phyloP scores from a whole-genome alignment of 2,113 vertebrate genomes.

The Kobus ellipsiprymnus region DNA sequence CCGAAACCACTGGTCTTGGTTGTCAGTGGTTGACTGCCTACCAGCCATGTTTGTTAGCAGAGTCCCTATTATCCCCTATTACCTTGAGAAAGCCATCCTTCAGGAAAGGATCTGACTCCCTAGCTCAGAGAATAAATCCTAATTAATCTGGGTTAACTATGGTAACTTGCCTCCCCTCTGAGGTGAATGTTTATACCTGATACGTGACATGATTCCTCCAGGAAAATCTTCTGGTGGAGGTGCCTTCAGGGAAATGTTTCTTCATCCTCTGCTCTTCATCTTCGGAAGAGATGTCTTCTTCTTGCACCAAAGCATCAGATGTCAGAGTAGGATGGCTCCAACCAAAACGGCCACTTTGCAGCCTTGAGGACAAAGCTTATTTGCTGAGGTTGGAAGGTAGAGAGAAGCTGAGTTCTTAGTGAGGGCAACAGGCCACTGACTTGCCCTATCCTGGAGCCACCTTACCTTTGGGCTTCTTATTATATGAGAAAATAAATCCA shows the following conservation, averaged over 20 bases:
- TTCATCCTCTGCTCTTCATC: background rate
- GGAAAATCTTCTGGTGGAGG: background rate
- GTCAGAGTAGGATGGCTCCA: background rate
- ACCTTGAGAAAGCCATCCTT: background rate
- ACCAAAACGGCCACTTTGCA: background rate
- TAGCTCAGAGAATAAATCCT: background rate
- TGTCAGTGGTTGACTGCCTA: background rate
- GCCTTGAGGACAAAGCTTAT: background rate
- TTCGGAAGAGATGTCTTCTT: background rate
- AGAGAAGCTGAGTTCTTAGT: background rate
- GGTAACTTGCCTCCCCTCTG: background rate
- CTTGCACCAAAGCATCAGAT: background rate
- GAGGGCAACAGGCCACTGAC: background rate
- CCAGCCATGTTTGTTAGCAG: background rate
- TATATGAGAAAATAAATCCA: conserved; percentile 3
- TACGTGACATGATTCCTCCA: background rate
- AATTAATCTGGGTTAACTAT: background rate
- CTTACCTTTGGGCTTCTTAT: background rate
- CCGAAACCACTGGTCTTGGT: background rate
- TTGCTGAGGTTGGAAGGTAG: background rate
- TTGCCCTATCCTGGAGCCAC: background rate
- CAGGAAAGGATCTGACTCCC: background rate
- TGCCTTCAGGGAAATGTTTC: background rate
- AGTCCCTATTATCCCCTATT: background rate
- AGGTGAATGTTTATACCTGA: background rate